Conservation (phyloP, 2,888 invertebrate genomes). For the Apamea epomidion region DNA sequence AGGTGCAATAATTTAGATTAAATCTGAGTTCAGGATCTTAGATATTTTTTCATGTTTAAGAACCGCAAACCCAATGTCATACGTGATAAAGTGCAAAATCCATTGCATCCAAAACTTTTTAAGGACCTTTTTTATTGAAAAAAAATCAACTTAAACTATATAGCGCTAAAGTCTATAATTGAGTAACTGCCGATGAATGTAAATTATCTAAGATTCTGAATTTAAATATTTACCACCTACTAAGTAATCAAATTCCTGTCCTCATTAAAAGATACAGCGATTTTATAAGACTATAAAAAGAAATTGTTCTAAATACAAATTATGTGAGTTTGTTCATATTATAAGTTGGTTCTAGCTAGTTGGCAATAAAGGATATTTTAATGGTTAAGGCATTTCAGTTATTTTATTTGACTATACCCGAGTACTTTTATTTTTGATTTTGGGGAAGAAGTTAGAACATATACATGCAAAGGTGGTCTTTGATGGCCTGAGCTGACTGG, state of each 20-base stretch:
- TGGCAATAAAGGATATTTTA: constrained; percentile 59
- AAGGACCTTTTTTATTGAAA: neutral
- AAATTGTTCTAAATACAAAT: constrained; percentile 44
- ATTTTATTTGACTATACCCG: constrained; percentile 15
- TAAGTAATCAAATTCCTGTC: constrained; percentile 21
- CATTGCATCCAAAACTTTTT: neutral
- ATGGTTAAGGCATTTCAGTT: constrained; percentile 32
- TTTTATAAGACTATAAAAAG: constrained; percentile 41
- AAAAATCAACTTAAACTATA: neutral
- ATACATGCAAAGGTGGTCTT: neutral
- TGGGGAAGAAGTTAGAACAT: neutral
- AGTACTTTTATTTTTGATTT: neutral
- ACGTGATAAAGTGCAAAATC: neutral
- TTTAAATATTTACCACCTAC: neutral
- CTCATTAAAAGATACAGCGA: constrained; percentile 52
- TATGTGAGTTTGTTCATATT: constrained; percentile 47
- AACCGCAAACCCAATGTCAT: neutral
- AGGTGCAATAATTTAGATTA: constrained; percentile 2
- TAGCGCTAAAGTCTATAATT: neutral
- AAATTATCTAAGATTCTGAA: neutral
- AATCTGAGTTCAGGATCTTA: constrained; percentile 14
- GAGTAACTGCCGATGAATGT: neutral
- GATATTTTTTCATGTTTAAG: neutral
- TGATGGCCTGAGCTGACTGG: neutral
- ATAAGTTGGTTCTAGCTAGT: constrained; percentile 54